Evolutionary conservation across 30 jellyfish, hydroid and myxozoan genomes (phyloP), one percentile per base, ranked within the genome.

Genomic region (Rhopilema esculentum): DNA sequence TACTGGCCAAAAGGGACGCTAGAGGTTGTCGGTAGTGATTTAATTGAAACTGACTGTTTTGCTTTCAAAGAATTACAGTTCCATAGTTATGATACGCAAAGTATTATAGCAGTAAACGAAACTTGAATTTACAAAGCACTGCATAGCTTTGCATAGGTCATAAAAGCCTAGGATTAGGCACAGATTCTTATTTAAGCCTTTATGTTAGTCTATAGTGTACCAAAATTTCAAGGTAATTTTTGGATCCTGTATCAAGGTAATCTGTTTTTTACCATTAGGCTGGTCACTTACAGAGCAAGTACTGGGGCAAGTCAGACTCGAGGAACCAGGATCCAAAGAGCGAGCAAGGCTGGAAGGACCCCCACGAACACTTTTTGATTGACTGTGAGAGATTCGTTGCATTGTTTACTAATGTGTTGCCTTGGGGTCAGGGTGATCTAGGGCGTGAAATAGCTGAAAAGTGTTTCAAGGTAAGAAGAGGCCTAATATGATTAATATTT

Each of bases 371-470:
- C 28, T 91, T 95, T 57, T 80, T 92, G 94, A 95, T 95, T 51
- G 99, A 95, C 65, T 30, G 51, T 50, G 97, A 90, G 32, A 90
- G 99, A 32, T 95, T 95, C 71, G 87, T 85, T 19, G 62, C 73
- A 21, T 53, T 95, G 83, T 95, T 95, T 75, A 69, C 87, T 25
- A 86, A 48, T 27, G 75, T 95, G 18, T 40, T 91, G 24, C 99
- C 99, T 1, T 95, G 99, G 99, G 99, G 97, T 48, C 87, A 67
- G 27, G 96, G 99, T 20, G 99, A 95, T 29, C 70, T 90, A 26
- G 93, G 99, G 7, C 91, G 86, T 31, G 93, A 87, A 48, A 88
- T 95, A 51, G 98, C 99, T 8, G 67, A 51, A 18, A 53, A 97
- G 75, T 90, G 98, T 69, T 95, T 95, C 97, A 89, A 83, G 97